phyloP scores from a whole-genome alignment of 2,113 vertebrate genomes.

The Coreoperca whiteheadi region DNA sequence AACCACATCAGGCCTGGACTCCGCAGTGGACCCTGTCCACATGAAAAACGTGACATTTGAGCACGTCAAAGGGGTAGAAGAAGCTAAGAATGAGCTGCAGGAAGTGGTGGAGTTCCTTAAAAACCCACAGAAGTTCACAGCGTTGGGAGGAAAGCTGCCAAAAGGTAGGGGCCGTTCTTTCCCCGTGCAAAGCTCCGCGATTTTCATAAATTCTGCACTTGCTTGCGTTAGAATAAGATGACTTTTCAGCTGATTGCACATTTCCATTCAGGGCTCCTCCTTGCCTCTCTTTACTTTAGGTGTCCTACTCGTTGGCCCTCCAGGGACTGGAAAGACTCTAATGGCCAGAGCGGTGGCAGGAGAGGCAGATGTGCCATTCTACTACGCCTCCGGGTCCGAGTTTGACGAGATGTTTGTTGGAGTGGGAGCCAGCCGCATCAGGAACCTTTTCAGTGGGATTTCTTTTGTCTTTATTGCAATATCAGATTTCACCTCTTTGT shows the following conservation, averaged over 20 bases:
- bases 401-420: constrained; percentile 99
- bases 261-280: neutral
- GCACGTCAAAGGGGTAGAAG: constrained; percentile 97
- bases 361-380: constrained; percentile 97
- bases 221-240: neutral
- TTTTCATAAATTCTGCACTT: neutral
- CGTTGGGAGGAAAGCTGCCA: constrained; percentile 95
- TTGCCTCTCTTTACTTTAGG: constrained; percentile 78
- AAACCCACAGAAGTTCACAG: constrained; percentile 97
- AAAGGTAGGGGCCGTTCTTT: constrained; percentile 87
- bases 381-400: constrained; percentile 97
- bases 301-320: constrained; percentile 94
- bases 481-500: neutral
- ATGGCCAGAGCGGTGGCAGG: constrained; percentile 97
- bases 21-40: constrained; percentile 95
- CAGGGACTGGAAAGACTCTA: constrained; percentile 97
- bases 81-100: constrained; percentile 98
- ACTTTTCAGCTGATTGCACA: neutral
- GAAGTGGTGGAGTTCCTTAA: constrained; percentile 98
- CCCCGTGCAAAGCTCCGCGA: neutral
- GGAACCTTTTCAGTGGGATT: constrained; percentile 95
- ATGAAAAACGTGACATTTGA: constrained; percentile 99
- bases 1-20: constrained; percentile 95
- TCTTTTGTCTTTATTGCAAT: neutral
- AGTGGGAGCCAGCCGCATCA: constrained; percentile 96